Evolutionary conservation across 92 coral and sea anemone species (phyloP).

Genomic region (Paramuricea clavata): DNA sequence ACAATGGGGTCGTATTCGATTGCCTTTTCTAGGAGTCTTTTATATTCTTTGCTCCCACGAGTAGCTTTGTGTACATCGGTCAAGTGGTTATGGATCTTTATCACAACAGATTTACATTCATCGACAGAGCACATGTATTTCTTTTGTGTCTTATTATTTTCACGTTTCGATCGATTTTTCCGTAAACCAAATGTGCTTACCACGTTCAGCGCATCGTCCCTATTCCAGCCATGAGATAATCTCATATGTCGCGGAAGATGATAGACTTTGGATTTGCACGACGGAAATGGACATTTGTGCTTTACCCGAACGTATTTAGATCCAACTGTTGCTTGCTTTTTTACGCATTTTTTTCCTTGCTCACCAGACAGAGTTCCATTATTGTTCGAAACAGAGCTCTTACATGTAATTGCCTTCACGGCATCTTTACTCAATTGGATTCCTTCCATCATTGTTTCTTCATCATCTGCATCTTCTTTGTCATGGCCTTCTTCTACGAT

Average conservation of each 20-base stretch:
- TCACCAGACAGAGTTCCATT: too few relatives aligned
- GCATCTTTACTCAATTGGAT: too few relatives aligned
- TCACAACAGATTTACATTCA: neutral
- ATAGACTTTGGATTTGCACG: neutral
- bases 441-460: too few relatives aligned
- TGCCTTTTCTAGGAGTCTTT: neutral
- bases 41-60: neutral
- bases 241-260: conserved; percentile 19
- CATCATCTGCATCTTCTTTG: too few relatives aligned
- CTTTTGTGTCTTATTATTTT: neutral
- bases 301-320: too few relatives aligned
- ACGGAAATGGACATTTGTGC: conserved; percentile 1
- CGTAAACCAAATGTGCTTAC: neutral
- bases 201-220: neutral
- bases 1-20: neutral
- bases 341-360: too few relatives aligned
- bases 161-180: neutral
- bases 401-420: too few relatives aligned
- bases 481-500: too few relatives aligned
- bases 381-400: too few relatives aligned
- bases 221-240: neutral
- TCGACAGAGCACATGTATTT: neutral
- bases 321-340: too few relatives aligned
- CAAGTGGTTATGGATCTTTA: neutral
- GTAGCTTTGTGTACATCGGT: neutral